These are phyloP conservation scores for Sturnira hondurensis DNA, from an alignment of 2,113 vertebrate genomes.

Conservation along the genomic window DNA sequence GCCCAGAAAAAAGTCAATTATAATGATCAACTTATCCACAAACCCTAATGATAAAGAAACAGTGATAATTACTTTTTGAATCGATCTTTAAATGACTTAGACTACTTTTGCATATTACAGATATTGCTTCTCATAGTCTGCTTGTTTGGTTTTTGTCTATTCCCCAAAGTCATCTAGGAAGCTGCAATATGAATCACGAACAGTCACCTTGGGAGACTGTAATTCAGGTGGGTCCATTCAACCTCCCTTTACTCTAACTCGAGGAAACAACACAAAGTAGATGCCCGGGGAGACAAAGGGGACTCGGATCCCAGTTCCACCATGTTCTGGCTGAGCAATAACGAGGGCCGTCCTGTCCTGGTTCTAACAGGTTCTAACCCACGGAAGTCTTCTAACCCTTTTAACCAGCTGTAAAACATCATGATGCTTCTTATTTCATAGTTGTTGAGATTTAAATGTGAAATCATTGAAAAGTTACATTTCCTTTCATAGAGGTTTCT, in stretches of 20 bases:
- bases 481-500: neutral
- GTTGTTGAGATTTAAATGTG: neutral
- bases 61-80: neutral
- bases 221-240: neutral
- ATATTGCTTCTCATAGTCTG: neutral
- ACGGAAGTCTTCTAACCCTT: neutral
- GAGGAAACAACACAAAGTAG: neutral
- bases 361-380: neutral
- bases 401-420: neutral
- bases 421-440: neutral
- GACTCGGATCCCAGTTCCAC: neutral
- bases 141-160: neutral
- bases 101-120: neutral
- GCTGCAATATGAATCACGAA: neutral
- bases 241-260: neutral
- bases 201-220: neutral
- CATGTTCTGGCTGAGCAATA: neutral
- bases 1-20: neutral
- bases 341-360: neutral
- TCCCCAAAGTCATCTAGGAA: neutral
- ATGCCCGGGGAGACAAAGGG: neutral
- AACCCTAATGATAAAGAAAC: neutral
- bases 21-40: constrained; percentile 14
- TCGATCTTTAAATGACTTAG: neutral
- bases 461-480: neutral